Evolutionary conservation across 1,140 invertebrate species (phyloP), one percentile per base, ranked within the genome.

Genomic region (Macrobrachium rosenbergii): DNA sequence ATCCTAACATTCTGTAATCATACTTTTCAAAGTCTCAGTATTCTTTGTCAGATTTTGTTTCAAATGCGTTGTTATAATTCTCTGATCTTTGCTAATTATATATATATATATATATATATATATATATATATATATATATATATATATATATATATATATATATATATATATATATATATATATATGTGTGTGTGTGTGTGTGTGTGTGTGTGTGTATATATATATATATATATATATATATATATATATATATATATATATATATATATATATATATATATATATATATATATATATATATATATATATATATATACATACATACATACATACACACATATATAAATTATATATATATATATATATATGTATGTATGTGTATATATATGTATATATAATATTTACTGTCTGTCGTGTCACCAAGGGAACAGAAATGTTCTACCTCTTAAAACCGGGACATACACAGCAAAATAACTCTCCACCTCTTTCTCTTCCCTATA

Each of bases 21-120:
- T 37, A 37, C 3, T 37, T 37, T 37, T 37, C 28, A 37, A 3
- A 2, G 1, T 37, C 28, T 3, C 28, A 37, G 1, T 37, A n/a
- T 37, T 37, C 28, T 37, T 37, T 37, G 28, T 37, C 28, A 37
- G 28, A 2, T 37, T 3, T 2, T 37, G 28, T 37, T 37, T 37
- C 28, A 37, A n/a, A n/a, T n/a, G n/a, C n/a, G n/a, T n/a, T n/a
- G n/a, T n/a, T n/a, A n/a, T n/a, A n/a, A n/a, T 19, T 62, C 73
- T 76, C 73, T 76, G 28, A 45, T 45, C 52, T 75, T 45, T 75
- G 11, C 10, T 23, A 72, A 10, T 11, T 75, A 10, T 75, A 75
- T 75, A 75, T 75, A 75, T 75, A 75, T 75, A 75, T 75, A 75
- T 75, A 75, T 75, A 75, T 75, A 75, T 75, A 75, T 75, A 75